Evolutionary conservation across 2,797 vertebrate species (phyloP), one percentile per base, ranked within the genome.

Genomic region (Leptatherina wallacei): DNA sequence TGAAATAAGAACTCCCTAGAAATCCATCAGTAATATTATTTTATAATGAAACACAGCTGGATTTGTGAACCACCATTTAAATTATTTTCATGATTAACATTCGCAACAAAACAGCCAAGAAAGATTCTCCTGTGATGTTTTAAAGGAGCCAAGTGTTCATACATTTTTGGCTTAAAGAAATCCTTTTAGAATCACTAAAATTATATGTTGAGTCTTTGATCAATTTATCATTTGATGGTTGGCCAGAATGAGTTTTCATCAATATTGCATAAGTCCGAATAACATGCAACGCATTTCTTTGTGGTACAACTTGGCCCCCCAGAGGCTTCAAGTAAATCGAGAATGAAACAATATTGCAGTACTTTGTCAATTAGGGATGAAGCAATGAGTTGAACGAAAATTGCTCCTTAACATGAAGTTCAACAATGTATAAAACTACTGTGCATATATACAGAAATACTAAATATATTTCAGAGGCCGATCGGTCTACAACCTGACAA

Each of bases 251-350:
- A 22, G 66, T 68, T 73, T 73, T 61, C 38, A 73, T 61, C 18
- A 59, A 38, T 71, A 49, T 63, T 49, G 30, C 55, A 62, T 44
- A 77, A 69, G 65, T 74, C 62, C 55, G 18, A 71, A 85, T 87
- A 71, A 85, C 65, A 71, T 83, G 33, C 5, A 35, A 52, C 57
- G 60, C 58, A 35, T 51, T 59, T 44, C 59, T 68, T 47, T 63
- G 57, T 75, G 62, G 77, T 76, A 49, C 82, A 85, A 85, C 83
- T 83, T 92, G 51, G 88, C 89, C 74, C 78, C 38, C 51, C 24
- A 73, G 71, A 75, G 74, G 73, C 24, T 54, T 13, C 69, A 80
- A 84, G 72, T 62, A 20, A 84, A 36, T 27, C 27, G 4, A 27
- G 49, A 85, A 62, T 60, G 35, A 69, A 64, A 61, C 4, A n/a